Percentiles rank a stretch among this genome's conserved stretches.
phyloP scores from a whole-genome alignment of 2,888 invertebrate genomes.

The Drosophila mettleri region DNA sequence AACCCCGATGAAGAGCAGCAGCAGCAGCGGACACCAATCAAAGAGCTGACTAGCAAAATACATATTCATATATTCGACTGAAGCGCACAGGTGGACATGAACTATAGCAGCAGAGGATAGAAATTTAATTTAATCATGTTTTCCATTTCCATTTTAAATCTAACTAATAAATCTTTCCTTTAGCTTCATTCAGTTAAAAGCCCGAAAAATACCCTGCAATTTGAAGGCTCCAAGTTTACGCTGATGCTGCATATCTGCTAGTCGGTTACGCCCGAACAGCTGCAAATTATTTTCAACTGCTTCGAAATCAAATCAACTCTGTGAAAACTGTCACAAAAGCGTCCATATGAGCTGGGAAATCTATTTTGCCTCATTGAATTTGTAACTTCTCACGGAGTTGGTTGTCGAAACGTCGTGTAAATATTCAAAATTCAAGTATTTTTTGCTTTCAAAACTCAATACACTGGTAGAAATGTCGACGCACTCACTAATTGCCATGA shows the following conservation, averaged over 20 bases:
- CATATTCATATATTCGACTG: background rate
- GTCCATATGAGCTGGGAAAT: background rate
- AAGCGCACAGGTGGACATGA: background rate
- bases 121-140: too few species aligned
- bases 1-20: background rate
- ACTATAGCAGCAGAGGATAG: background rate
- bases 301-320: background rate
- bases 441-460: too few species aligned
- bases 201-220: too few species aligned
- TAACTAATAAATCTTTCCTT: too few species aligned
- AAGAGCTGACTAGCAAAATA: conserved; percentile 5
- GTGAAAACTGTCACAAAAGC: background rate
- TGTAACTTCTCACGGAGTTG: background rate
- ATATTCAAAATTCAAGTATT: background rate
- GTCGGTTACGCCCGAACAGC: too few species aligned
- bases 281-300: too few species aligned
- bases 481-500: fast-evolving
- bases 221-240: too few species aligned
- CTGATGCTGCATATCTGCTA: too few species aligned
- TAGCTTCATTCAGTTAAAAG: too few species aligned
- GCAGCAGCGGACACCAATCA: background rate
- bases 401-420: background rate
- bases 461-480: background rate
- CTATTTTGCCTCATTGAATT: background rate
- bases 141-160: too few species aligned